Evolutionary conservation across 2,113 vertebrate genomes (phyloP).

Genomic region (Arenaria interpres): DNA sequence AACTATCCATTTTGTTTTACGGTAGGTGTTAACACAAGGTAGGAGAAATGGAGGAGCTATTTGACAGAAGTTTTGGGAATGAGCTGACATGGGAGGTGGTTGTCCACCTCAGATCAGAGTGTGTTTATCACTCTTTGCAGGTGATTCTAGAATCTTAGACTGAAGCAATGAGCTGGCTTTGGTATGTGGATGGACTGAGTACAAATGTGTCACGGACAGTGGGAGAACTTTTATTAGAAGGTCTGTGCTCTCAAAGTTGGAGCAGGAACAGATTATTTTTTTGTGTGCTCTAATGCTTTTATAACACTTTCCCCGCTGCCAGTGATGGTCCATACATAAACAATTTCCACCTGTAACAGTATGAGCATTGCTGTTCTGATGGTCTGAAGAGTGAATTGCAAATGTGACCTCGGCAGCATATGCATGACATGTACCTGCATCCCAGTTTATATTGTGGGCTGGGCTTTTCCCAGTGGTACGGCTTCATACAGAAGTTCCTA

Average conservation of each 20-base stretch:
- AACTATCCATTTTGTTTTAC: background rate
- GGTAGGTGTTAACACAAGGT: background rate
- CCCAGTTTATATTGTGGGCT: background rate
- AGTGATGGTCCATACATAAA: background rate
- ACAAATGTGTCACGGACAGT: background rate
- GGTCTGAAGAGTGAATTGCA: background rate
- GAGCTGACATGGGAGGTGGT: background rate
- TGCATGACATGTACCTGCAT: background rate
- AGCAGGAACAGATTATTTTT: background rate
- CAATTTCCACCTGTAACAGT: background rate
- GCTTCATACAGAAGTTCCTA: background rate
- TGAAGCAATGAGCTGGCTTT: background rate
- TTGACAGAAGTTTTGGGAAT: background rate
- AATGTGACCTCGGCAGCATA: background rate
- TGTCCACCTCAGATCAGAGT: background rate
- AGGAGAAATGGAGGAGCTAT: background rate
- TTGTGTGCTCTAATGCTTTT: background rate
- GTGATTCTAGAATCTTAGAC: background rate
- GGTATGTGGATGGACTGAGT: background rate
- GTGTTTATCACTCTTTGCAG: background rate
- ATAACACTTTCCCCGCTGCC: background rate
- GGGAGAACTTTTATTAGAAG: background rate
- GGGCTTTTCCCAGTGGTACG: background rate
- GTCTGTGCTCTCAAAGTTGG: background rate
- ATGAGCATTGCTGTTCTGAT: background rate